Evolutionary conservation across 1,140 invertebrate species (phyloP).

Genomic region (Tetramorium simillimum): DNA sequence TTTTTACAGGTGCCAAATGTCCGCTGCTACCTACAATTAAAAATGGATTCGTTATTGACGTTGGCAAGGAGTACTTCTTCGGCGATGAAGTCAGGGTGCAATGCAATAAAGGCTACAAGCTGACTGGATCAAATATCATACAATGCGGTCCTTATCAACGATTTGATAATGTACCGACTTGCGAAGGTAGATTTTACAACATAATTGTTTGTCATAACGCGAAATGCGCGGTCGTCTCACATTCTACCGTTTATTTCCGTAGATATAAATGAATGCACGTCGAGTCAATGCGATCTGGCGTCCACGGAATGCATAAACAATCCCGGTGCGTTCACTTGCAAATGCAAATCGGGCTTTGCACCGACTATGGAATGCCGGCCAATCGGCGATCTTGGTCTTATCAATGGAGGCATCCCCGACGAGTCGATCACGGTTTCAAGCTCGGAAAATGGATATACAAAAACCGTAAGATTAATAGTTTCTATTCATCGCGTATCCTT

Average conservation of each 20-base stretch:
- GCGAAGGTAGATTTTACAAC: constrained; percentile 87
- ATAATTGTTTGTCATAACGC: background rate
- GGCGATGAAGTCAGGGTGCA: constrained; percentile 97
- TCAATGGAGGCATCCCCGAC: constrained; percentile 95
- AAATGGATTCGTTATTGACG: constrained; percentile 94
- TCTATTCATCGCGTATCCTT: background rate
- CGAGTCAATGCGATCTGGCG: constrained; percentile 94
- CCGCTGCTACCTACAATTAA: constrained; percentile 92
- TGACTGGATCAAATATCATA: constrained; percentile 94
- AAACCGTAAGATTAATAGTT: constrained; percentile 87
- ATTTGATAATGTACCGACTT: constrained; percentile 94
- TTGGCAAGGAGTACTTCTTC: constrained; percentile 91
- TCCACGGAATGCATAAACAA: constrained; percentile 97
- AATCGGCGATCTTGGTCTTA: constrained; percentile 94
- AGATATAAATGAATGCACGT: constrained; percentile 97
- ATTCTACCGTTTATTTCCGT: constrained; percentile 46
- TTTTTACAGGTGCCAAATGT: constrained; percentile 90
- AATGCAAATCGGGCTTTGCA: constrained; percentile 93
- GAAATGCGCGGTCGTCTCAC: background rate
- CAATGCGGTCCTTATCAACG: constrained; percentile 94
- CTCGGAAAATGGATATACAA: constrained; percentile 92
- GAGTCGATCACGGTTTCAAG: constrained; percentile 94
- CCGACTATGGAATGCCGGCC: constrained; percentile 96
- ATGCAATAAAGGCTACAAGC: constrained; percentile 95
- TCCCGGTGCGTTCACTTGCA: constrained; percentile 96